Conservation (phyloP, 2,113 vertebrate species). For the Semicossyphus pulcher region DNA sequence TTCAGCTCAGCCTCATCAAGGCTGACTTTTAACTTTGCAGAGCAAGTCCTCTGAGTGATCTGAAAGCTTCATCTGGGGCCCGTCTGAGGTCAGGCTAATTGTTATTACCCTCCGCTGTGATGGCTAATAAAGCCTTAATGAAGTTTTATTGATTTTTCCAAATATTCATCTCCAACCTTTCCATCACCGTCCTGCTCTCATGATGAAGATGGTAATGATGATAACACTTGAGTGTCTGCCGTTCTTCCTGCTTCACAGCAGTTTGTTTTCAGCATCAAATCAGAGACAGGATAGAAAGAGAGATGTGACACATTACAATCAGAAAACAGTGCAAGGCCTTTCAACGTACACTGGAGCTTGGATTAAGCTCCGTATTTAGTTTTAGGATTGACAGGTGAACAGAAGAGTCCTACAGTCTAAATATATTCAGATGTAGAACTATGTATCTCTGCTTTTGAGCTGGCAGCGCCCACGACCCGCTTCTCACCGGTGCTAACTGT, state of each 20-base stretch:
- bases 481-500: too few relatives aligned
- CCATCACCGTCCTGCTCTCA: background rate
- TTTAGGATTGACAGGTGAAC: too few relatives aligned
- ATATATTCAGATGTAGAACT: too few relatives aligned
- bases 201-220: too few relatives aligned
- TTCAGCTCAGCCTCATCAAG: background rate
- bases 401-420: too few relatives aligned
- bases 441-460: too few relatives aligned
- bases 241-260: background rate
- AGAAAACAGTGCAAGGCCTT: too few relatives aligned
- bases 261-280: background rate
- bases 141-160: background rate
- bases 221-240: background rate
- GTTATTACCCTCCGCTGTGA: background rate
- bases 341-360: too few relatives aligned
- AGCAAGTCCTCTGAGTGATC: slow-evolving; percentile 5
- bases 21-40: slow-evolving; percentile 10
- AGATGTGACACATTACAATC: too few relatives aligned
- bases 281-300: background rate
- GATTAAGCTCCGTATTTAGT: too few relatives aligned
- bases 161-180: too few relatives aligned
- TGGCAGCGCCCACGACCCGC: too few relatives aligned
- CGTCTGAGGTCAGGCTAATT: background rate
- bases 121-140: background rate
- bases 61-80: background rate